These are phyloP conservation scores for Erebia aethiops DNA, from an alignment of 2,888 invertebrate species.

Conservation along the genomic window DNA sequence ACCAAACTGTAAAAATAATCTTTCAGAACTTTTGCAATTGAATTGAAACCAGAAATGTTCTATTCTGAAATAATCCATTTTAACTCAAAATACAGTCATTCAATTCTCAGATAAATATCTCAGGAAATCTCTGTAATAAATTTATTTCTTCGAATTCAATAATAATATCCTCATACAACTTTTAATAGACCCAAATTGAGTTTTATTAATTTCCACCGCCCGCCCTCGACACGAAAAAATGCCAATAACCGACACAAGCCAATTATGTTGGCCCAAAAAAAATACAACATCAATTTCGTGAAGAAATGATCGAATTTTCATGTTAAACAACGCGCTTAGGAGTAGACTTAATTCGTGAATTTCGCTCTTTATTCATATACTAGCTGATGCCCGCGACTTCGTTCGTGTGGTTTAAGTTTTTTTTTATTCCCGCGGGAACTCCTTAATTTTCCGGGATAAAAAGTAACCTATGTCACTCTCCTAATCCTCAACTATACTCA, in stretches of 20 bases:
- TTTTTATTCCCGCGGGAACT: no score
- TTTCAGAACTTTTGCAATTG: not conserved
- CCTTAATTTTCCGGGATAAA: no score
- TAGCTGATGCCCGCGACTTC: no score
- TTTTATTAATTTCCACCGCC: conserved; percentile 27
- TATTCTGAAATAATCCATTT: not conserved
- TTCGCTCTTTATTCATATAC: no score
- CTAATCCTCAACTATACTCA: no score
- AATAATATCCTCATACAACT: conserved; percentile 22
- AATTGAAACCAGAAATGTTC: not conserved
- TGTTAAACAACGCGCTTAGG: conserved; percentile 47
- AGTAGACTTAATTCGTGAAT: not conserved
- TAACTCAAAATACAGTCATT: not conserved
- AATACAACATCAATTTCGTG: conserved; percentile 64
- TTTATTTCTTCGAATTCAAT: conserved; percentile 2
- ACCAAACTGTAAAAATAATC: not conserved
- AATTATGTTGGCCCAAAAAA: conserved; percentile 42
- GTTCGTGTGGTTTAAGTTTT: no score
- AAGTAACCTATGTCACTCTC: no score
- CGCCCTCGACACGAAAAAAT: conserved; percentile 36
- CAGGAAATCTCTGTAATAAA: not conserved
- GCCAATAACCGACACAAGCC: conserved; percentile 40
- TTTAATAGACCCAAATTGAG: conserved; percentile 23
- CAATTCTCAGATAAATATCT: not conserved
- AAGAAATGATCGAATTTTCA: conserved; percentile 73